Percentiles rank a stretch among this genome's conserved stretches.
Evolutionary conservation across 2,797 vertebrate genomes (phyloP).

Genomic region (Spinus pinus): DNA sequence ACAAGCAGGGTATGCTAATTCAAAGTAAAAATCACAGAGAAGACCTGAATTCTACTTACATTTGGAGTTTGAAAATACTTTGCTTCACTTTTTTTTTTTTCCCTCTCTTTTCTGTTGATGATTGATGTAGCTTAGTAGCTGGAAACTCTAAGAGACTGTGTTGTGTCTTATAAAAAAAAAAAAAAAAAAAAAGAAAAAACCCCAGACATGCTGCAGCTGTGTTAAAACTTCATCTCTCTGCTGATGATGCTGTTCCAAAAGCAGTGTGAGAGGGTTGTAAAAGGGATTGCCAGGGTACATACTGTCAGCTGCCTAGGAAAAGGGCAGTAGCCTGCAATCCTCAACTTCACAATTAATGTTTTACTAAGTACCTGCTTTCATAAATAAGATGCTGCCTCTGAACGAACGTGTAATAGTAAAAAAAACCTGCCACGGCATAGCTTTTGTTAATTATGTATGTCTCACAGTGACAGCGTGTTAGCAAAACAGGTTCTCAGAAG

Average conservation of each 20-base stretch:
- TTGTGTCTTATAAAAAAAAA: not conserved
- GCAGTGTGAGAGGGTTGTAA: not conserved
- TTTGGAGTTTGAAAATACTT: not conserved
- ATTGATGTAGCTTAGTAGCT: not conserved
- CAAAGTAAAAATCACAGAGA: not conserved
- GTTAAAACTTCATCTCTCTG: not conserved
- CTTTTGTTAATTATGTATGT: not conserved
- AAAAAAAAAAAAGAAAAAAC: not conserved
- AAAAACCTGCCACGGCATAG: not conserved
- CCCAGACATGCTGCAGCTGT: not conserved
- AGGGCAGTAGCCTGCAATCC: not conserved
- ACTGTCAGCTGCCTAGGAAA: not conserved
- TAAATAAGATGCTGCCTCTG: not conserved
- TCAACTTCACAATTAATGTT: not conserved
- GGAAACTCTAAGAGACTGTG: not conserved
- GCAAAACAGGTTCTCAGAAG: constrained; percentile 39
- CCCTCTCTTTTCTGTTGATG: not conserved
- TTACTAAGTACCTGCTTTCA: not conserved
- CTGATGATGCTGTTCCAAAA: not conserved
- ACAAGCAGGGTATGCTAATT: not conserved
- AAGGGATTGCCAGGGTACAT: not conserved
- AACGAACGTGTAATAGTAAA: not conserved
- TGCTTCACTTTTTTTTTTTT: not conserved
- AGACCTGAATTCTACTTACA: not conserved
- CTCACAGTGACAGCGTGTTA: not conserved